Percentiles rank a stretch among this genome's conserved stretches.
These are phyloP conservation scores for Chrysolina oricalcia DNA, from an alignment of 2,888 invertebrate genomes.

Conservation along the genomic window DNA sequence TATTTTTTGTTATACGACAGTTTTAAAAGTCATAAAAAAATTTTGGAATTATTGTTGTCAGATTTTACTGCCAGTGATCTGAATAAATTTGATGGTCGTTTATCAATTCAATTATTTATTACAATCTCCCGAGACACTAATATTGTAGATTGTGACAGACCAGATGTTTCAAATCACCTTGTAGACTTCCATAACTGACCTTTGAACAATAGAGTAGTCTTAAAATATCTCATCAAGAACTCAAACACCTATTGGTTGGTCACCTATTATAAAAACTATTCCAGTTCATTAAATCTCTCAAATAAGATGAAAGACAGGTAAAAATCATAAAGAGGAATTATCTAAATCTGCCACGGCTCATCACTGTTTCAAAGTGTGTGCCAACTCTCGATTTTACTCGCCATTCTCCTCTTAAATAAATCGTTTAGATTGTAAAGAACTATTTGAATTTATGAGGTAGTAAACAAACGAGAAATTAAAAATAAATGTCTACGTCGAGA, in stretches of 20 bases:
- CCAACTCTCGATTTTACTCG: constrained; percentile 28
- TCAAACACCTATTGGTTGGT: neutral
- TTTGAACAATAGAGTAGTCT: too few species aligned
- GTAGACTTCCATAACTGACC: too few species aligned
- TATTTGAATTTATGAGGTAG: constrained; percentile 13
- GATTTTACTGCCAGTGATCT: too few species aligned
- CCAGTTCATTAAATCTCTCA: neutral
- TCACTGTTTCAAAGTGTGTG: neutral
- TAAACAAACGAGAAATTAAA: constrained; percentile 13
- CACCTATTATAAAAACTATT: neutral
- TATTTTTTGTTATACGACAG: too few species aligned
- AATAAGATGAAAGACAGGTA: neutral
- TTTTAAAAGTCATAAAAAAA: too few species aligned
- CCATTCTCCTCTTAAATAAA: constrained; percentile 17
- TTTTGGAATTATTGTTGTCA: too few species aligned
- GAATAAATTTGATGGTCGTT: too few species aligned
- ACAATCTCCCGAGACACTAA: too few species aligned
- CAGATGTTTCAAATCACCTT: too few species aligned
- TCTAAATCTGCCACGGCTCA: constrained; percentile 10
- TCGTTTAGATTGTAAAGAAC: constrained; percentile 11
- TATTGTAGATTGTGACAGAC: too few species aligned
- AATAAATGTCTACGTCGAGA: constrained; percentile 15
- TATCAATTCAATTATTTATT: too few species aligned
- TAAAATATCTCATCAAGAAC: too few species aligned
- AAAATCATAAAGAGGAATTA: neutral